Evolutionary conservation across 2,113 vertebrate genomes (phyloP).

Genomic region (Callorhinus ursinus): DNA sequence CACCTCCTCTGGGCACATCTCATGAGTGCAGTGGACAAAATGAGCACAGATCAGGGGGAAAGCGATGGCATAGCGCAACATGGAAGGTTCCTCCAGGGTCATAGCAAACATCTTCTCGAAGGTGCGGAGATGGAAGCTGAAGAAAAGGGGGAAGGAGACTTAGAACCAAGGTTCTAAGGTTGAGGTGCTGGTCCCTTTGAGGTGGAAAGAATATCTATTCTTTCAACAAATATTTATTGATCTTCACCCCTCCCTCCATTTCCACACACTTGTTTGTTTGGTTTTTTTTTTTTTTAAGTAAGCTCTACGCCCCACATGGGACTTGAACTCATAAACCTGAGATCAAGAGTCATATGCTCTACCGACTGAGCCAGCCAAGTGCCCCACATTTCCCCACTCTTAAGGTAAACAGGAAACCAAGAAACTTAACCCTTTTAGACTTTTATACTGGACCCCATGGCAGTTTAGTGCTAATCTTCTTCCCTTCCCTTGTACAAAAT

Average conservation of each 20-base stretch:
- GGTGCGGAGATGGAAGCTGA: conserved; percentile 89
- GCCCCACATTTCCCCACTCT: background rate
- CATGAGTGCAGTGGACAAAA: conserved; percentile 88
- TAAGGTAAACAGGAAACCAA: background rate
- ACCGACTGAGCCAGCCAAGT: background rate
- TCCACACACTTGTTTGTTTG: background rate
- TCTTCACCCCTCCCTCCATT: background rate
- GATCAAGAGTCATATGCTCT: background rate
- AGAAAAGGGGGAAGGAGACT: background rate
- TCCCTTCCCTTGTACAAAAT: conserved; percentile 35
- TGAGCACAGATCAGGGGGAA: conserved; percentile 91
- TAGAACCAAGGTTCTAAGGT: background rate
- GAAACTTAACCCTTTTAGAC: background rate
- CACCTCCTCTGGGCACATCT: conserved; percentile 97
- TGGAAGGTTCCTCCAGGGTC: conserved; percentile 88
- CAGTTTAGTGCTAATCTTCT: background rate
- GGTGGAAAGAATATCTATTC: background rate
- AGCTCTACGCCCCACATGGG: background rate
- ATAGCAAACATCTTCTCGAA: conserved; percentile 93
- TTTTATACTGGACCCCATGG: background rate
- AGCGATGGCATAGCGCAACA: conserved; percentile 90
- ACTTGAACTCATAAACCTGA: background rate
- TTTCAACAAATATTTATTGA: background rate
- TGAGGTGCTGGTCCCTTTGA: background rate
- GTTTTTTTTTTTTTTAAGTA: background rate